phyloP scores from a whole-genome alignment of 30 jellyfish, hydroid and myxozoan species.

The Chironex yamaguchii region DNA sequence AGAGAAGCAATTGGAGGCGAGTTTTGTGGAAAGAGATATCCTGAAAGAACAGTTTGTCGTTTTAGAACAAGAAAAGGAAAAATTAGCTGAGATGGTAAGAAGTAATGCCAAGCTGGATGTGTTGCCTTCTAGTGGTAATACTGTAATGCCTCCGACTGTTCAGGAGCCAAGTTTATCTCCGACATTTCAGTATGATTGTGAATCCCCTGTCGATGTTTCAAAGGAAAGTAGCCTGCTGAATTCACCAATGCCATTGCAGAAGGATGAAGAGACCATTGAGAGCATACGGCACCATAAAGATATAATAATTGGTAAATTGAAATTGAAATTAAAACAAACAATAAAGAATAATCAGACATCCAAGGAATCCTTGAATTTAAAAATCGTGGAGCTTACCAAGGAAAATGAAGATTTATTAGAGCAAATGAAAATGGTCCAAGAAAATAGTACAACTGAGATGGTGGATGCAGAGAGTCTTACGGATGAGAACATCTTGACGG shows the following conservation, averaged over 20 bases:
- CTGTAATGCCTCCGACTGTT: background rate
- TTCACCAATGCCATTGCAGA: background rate
- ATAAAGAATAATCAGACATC: constrained; percentile 76
- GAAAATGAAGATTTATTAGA: background rate
- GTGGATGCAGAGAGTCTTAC: background rate
- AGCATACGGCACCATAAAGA: constrained; percentile 54
- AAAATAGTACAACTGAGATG: background rate
- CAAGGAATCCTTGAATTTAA: constrained; percentile 76
- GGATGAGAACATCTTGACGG: background rate
- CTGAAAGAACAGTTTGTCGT: background rate
- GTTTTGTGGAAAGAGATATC: background rate
- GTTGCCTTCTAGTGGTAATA: background rate
- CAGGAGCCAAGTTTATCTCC: background rate
- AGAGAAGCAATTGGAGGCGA: constrained; percentile 7
- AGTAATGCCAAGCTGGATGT: background rate
- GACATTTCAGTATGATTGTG: background rate
- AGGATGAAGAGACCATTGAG: background rate
- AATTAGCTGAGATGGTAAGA: too few species aligned
- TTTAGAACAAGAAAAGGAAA: background rate
- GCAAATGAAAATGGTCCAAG: background rate
- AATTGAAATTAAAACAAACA: constrained; percentile 79
- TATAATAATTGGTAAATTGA: constrained; percentile 76
- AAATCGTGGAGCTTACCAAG: background rate
- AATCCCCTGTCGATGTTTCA: background rate
- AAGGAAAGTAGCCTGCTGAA: background rate